Conservation (phyloP, 2,797 vertebrate species). For the Scolopax bukidnonensis region DNA sequence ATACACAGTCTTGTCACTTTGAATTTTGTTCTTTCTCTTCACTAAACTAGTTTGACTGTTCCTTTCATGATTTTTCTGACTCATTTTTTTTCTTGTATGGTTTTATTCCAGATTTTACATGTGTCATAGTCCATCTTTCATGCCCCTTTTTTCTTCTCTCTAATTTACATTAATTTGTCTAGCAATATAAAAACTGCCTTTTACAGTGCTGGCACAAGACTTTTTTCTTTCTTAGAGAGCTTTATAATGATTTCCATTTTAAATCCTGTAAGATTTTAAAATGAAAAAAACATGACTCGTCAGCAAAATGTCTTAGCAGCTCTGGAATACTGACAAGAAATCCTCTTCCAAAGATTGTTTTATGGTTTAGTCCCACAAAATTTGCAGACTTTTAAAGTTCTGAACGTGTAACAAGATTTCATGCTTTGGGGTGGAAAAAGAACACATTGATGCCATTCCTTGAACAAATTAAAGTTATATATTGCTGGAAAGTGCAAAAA, state of each 20-base stretch:
- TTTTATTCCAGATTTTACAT: slow-evolving; percentile 6
- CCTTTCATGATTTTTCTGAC: background rate
- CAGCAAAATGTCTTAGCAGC: background rate
- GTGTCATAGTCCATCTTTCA: background rate
- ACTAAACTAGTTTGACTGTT: background rate
- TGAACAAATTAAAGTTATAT: background rate
- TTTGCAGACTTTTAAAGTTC: background rate
- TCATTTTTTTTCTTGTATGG: background rate
- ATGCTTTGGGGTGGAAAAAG: background rate
- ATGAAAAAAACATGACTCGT: background rate
- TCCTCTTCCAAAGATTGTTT: background rate
- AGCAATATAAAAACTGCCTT: background rate
- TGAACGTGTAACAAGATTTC: background rate
- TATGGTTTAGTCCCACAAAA: background rate
- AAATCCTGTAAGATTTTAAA: background rate
- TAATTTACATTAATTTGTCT: background rate
- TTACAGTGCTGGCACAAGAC: background rate
- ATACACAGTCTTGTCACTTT: background rate
- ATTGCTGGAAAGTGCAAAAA: slow-evolving; percentile 1
- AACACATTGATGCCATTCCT: background rate
- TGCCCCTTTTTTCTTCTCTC: background rate
- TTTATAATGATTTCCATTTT: background rate
- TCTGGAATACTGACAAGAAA: background rate
- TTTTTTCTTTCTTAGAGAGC: background rate
- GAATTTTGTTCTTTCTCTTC: slow-evolving; percentile 6